These are phyloP conservation scores for Epiblema foenella DNA, from an alignment of 2,888 invertebrate species.

Conservation along the genomic window DNA sequence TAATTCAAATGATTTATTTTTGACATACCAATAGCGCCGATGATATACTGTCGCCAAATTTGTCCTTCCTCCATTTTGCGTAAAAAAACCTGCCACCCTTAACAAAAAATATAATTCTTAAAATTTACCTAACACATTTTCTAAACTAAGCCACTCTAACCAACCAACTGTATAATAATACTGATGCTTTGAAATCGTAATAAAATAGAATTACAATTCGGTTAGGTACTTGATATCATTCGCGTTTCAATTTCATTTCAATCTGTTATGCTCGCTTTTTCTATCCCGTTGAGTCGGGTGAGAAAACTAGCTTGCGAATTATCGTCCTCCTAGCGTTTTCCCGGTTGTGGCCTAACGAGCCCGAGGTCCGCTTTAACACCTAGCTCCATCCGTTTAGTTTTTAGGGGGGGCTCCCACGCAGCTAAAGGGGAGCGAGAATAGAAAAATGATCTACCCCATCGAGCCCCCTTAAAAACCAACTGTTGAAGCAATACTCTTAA, in stretches of 20 bases:
- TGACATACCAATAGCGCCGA: slow-evolving; percentile 18
- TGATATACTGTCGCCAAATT: slow-evolving; percentile 6
- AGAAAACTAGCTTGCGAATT: too few species aligned
- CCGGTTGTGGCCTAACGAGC: too few species aligned
- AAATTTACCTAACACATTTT: neutral
- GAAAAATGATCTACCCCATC: too few species aligned
- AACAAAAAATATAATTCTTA: neutral
- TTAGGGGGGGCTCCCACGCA: too few species aligned
- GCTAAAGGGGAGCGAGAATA: too few species aligned
- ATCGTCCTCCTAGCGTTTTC: too few species aligned
- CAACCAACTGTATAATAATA: neutral
- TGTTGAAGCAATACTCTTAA: too few species aligned
- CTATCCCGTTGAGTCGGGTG: neutral
- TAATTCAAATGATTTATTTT: too few species aligned
- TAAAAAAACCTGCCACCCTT: neutral
- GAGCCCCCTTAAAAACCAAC: too few species aligned
- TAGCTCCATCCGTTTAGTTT: too few species aligned
- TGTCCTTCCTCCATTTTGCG: slow-evolving; percentile 6
- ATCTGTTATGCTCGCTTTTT: neutral
- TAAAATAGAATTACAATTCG: neutral
- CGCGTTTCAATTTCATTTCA: neutral
- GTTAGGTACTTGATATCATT: neutral
- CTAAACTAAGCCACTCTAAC: neutral
- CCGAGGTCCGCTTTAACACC: too few species aligned
- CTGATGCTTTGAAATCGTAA: neutral